These are phyloP conservation scores for Cerceris rybyensis DNA, from an alignment of 2,888 invertebrate species.

Conservation along the genomic window DNA sequence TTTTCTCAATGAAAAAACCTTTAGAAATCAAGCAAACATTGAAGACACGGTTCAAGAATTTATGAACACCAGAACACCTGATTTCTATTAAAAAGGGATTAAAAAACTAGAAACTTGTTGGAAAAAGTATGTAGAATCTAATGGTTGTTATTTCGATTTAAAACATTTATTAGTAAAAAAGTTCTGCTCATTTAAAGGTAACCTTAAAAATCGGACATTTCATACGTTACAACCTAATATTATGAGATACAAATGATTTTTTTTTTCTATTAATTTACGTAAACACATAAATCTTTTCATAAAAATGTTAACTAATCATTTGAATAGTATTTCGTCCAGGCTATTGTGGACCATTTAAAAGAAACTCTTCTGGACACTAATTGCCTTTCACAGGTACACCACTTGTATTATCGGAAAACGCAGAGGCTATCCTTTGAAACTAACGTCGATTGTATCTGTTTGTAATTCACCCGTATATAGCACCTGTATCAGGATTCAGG, in stretches of 20 bases:
- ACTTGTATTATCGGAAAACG: slow-evolving; percentile 48
- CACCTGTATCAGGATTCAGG: slow-evolving; percentile 11
- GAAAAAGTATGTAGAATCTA: too few species aligned
- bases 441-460: slow-evolving; percentile 38
- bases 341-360: slow-evolving; percentile 29
- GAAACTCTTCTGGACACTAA: slow-evolving; percentile 41
- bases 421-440: slow-evolving; percentile 43
- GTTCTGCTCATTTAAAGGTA: too few species aligned
- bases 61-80: too few species aligned
- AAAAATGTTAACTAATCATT: background rate
- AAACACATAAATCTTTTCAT: background rate
- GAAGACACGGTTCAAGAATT: too few species aligned
- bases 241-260: background rate
- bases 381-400: slow-evolving; percentile 40
- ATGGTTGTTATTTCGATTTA: too few species aligned
- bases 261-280: background rate
- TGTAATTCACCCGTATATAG: slow-evolving; percentile 42
- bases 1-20: too few species aligned
- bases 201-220: too few species aligned
- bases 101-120: too few species aligned
- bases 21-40: too few species aligned
- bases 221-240: too few species aligned
- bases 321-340: slow-evolving; percentile 10
- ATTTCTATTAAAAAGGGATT: too few species aligned
- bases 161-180: too few species aligned